A percentile compares a stretch with the other conserved stretches of the same genome.
Conservation (phyloP, 2,113 vertebrate species). For the Paratilapia polleni region DNA sequence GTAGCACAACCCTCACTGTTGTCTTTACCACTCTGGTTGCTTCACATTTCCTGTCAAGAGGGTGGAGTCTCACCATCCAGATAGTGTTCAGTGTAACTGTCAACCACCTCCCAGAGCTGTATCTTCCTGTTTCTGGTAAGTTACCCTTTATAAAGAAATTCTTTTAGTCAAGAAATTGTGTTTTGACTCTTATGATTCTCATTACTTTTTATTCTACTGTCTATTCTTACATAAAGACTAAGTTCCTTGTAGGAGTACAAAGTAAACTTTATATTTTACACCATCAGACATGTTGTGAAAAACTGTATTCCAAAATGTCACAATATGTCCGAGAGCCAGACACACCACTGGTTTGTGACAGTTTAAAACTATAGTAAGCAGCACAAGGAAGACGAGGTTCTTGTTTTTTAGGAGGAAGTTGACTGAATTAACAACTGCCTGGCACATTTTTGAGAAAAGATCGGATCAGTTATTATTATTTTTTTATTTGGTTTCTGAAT, state of each 20-base stretch:
- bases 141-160: neutral
- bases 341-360: neutral
- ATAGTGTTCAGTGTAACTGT: neutral
- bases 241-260: neutral
- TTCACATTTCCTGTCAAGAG: neutral
- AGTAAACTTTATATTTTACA: neutral
- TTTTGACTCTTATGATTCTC: neutral
- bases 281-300: neutral
- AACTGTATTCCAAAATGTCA: neutral
- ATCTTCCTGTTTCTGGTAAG: conserved; percentile 6
- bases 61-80: neutral
- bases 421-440: no score
- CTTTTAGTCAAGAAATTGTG: neutral
- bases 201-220: neutral
- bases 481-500: no score
- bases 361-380: neutral
- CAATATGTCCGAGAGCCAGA: neutral
- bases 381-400: neutral
- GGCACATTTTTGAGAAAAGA: no score
- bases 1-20: neutral
- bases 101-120: neutral
- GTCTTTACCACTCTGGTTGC: neutral
- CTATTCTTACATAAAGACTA: neutral
- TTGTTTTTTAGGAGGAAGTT: no score
- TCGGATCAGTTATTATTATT: no score